Conservation (phyloP, 2,888 invertebrate species). For the Drosophila anomelani region DNA sequence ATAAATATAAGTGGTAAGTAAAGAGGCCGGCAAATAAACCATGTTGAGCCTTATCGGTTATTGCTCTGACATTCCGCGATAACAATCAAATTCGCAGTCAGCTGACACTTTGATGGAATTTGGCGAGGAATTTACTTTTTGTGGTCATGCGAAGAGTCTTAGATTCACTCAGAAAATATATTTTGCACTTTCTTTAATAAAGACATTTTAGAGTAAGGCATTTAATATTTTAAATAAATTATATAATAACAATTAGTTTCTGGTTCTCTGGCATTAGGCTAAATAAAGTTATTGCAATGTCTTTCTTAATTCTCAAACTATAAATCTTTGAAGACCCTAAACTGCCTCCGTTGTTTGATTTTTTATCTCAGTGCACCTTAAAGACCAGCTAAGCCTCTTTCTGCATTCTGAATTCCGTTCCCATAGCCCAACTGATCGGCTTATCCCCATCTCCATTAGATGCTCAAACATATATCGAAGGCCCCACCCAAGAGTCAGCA, state of each 20-base stretch:
- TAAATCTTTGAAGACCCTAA: too few relatives aligned
- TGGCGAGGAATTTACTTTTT: slow-evolving; percentile 5
- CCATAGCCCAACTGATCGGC: slow-evolving; percentile 22
- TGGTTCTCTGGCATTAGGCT: too few relatives aligned
- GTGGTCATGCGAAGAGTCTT: slow-evolving; percentile 44
- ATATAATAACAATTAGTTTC: not conserved
- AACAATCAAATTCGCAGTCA: slow-evolving; percentile 52
- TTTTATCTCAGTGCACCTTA: slow-evolving; percentile 1
- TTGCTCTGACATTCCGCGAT: slow-evolving; percentile 59
- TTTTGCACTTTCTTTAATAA: too few relatives aligned
- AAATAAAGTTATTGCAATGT: too few relatives aligned
- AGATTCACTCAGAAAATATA: not conserved
- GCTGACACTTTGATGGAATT: slow-evolving; percentile 54
- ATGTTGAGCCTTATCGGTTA: slow-evolving; percentile 61
- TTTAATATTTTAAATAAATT: not conserved
- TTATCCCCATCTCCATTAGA: slow-evolving; percentile 41
- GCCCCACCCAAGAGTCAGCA: slow-evolving; percentile 53
- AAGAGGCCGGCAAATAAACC: slow-evolving; percentile 17
- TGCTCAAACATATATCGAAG: slow-evolving; percentile 30
- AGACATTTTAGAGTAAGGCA: not conserved
- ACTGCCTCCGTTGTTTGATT: not conserved
- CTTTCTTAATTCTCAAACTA: not conserved
- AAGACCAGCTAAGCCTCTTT: slow-evolving; percentile 5
- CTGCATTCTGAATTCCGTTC: slow-evolving; percentile 24
- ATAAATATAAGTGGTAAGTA: slow-evolving; percentile 25